Evolutionary conservation across 1,140 invertebrate species (phyloP), one percentile per base, ranked within the genome.

Genomic region (Leptonema lineaticorne): DNA sequence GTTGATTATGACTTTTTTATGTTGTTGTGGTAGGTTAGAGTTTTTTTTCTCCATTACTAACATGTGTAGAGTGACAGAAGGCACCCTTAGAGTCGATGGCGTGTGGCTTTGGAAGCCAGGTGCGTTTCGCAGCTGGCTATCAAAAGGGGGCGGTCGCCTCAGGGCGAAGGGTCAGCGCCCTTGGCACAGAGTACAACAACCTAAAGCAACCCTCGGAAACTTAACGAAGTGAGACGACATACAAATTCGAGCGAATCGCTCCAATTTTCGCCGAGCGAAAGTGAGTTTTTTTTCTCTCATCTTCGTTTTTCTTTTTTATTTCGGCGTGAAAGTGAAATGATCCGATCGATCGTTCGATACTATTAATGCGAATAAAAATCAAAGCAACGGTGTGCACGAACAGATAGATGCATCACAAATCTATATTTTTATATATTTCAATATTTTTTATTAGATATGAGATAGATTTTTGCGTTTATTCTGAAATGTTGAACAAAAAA

Each of bases 181-280:
- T 30, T 16, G 28, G 22, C 57, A 1, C 27, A 33, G 57, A n/a
- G n/a, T n/a, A 41, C 28, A 41, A 59, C 57, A 53, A 53, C 50
- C 50, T 24, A 53, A 48, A 48, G 46, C 46, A 20, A 14, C 46
- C 46, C 16, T 48, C 2, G 20, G 16, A 41, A 59, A 22, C 11
- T 8, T 1, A 0, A 16, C 16, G 9, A 16, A 27, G n/a, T 58
- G 63, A 63, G 58, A 66, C 56, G n/a, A n/a, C n/a, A n/a, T n/a
- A 59, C 69, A 66, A 48, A 62, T 59, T n/a, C n/a, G 33, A 56
- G 27, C 24, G n/a, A n/a, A n/a, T n/a, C n/a, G 69, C 63, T 67
- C 69, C 64, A 70, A 65, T 70, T 70, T 67, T 46, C 45, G 41
- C 27, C n/a, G 56, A 37, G 41, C 60, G 50, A 69, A 69, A 69